Percentiles rank a stretch among this genome's conserved stretches.
phyloP scores from a whole-genome alignment of 1,140 invertebrate species.

The Philopotamus ludificatus region DNA sequence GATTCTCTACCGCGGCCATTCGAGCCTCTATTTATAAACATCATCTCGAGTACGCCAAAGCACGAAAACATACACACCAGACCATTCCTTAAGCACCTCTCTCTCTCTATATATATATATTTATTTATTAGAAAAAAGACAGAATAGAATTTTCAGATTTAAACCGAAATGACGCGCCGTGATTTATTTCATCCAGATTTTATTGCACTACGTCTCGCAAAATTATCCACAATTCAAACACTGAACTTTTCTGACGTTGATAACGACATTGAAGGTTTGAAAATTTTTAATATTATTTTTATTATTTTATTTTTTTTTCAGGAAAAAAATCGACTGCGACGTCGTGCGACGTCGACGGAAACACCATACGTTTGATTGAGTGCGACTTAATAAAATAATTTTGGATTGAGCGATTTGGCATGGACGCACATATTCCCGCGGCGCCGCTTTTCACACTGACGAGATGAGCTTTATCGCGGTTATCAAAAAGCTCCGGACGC shows the following conservation, averaged over 20 bases:
- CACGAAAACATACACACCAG: background rate
- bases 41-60: background rate
- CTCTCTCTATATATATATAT: too few species aligned
- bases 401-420: background rate
- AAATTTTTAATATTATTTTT: background rate
- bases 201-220: background rate
- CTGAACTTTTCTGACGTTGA: background rate
- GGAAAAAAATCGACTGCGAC: too few species aligned
- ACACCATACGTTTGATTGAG: too few species aligned
- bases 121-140: too few species aligned
- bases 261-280: background rate
- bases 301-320: too few species aligned
- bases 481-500: background rate
- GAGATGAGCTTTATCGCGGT: conserved; percentile 4
- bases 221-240: conserved; percentile 5
- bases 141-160: too few species aligned
- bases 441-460: conserved; percentile 17
- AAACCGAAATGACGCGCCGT: too few species aligned
- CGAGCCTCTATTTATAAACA: conserved; percentile 4
- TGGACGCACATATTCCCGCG: conserved; percentile 15
- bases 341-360: too few species aligned
- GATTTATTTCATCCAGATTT: conserved; percentile 3
- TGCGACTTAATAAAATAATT: background rate
- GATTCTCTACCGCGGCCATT: background rate
- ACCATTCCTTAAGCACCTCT: background rate